Evolutionary conservation across 1,140 invertebrate species (phyloP), one percentile per base, ranked within the genome.

Genomic region (Rhagoletis zephyria): DNA sequence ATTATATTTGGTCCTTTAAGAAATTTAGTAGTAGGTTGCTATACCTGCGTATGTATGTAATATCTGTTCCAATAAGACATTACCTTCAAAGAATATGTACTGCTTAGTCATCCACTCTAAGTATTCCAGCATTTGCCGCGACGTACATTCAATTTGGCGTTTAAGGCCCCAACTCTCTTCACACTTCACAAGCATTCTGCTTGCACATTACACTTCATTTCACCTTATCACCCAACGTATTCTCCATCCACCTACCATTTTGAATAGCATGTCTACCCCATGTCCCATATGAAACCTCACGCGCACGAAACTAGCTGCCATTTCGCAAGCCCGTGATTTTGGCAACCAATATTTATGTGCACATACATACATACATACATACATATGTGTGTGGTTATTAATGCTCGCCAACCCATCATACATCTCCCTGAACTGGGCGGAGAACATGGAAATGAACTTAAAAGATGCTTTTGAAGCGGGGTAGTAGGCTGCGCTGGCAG

Each of bases 251-350:
- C n/a, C 74, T 5, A 30, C 45, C 48, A 56, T 56, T 56, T 81
- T 56, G 74, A 16, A 48, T 81, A 19, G 4, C 64, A 40, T 40
- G 30, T 40, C n/a, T 30, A 56, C 74, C 4, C 9, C 74, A 81
- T 59, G 74, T 81, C 74, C 74, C 74, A 81, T 67, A 30, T 56
- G 19, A 45, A 51, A 7, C 9, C n/a, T n/a, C 45, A 56, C 48
- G 56, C 74, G 16, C 42, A 5, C 19, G 16, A 3, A 56, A 16
- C 45, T 42, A 81, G 19, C 16, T 56, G 56, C 48, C 74, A 56
- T 81, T 81, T 81, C 74, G 74, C 74, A 81, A 81, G 74, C 74
- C 48, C 7, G 45, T 74, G 67, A 74, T 74, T 74, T 74, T 48
- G 42, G 67, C 67, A 48, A 85, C 81, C n/a, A 60, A 59, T 61